Evolutionary conservation across 2,113 vertebrate genomes (phyloP), one percentile per base, ranked within the genome.

Genomic region (Panthera tigris): DNA sequence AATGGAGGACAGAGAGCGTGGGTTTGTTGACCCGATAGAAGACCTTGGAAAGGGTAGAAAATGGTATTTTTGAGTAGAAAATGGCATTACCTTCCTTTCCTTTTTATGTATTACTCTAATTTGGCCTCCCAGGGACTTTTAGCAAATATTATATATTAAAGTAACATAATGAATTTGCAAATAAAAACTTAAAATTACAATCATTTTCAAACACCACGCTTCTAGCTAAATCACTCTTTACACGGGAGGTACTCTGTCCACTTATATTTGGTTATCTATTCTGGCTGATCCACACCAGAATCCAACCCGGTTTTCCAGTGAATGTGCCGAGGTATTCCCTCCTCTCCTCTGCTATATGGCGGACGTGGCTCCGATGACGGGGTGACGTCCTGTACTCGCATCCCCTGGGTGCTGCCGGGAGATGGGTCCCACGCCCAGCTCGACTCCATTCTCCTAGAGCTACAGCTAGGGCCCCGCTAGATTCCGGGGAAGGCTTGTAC

Each of bases 301-400:
- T 14, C 27, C 14, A 36, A 7, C 0, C 0, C 9, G 3, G 13
- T 16, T n/a, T 31, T 29, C 14, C 50, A 31, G 9, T 36, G 41
- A 80, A n/a, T 11, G 45, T 14, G 33, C 9, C 0, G 1, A 2
- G 27, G 45, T 11, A 1, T 50, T n/a, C 16, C 23, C 29, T 36
- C 10, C 7, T 61, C n/a, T 55, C 41, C 41, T 41, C n/a, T 8
- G 65, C 50, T 48, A 3, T 29, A 1, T 14, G 68, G 31, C 7
- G 16, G n/a, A 15, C 2, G 1, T 16, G n/a, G 76, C 23, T 36
- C 29, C 48, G 19, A 18, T 1, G 2, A 41, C 21, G 5, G 61
- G n/a, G 73, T 2, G 1, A 79, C 14, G 19, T 79, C 5, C 36
- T 39, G 7, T 73, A 55, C 11, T 83, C 41, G 29, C 23, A 69